Base-by-base conservation (phyloP, 2,113 vertebrate species). In the Myotis davidii region DNA sequence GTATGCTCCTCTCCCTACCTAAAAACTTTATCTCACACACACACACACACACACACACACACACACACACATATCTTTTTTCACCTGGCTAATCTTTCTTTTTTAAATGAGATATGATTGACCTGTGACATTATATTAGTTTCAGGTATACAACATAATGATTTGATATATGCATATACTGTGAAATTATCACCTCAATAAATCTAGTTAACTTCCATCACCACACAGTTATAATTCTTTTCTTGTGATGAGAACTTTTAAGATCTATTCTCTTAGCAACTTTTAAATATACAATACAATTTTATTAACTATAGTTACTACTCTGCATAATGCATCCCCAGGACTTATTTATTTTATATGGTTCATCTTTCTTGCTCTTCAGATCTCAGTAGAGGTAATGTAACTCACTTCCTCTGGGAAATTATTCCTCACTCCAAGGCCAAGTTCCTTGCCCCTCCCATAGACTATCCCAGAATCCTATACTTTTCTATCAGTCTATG, bases 381-480 rank as follows among this genome's bases (percentile, higher is more conserved):
- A 92, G 21, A 50, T 74, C 79, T 89, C 37, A 50, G 1, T 45
- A 37, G 29, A 85, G 32, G n/a, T 79, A 48, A 84, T n/a, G 9
- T n/a, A 92, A 69, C 18, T 90, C 34, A 65, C 6, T 83, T 91
- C 29, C 61, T 86, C 86, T 64, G 25, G 50, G 61, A 91, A 93
- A 21, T 48, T 34, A 61, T 56, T 8, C 32, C 27, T 54, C 4
- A 14, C 9, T 65, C 56, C 21, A 65, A 87, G 45, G 16, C 32
- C 37, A 48, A 76, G 56, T 61, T 91, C 81, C 29, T 37, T 79
- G 32, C 3, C 16, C 32, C 29, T 65, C 16, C 42, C 45, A 32
- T 17, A 29, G 74, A 42, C 6, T 45, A 21, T 54, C 39, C 48
- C 32, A 82, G 54, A 88, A 82, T 82, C 32, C 20, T 52, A 3